Evolutionary conservation across 2,888 invertebrate genomes (phyloP).

Genomic region (Meganola albula): DNA sequence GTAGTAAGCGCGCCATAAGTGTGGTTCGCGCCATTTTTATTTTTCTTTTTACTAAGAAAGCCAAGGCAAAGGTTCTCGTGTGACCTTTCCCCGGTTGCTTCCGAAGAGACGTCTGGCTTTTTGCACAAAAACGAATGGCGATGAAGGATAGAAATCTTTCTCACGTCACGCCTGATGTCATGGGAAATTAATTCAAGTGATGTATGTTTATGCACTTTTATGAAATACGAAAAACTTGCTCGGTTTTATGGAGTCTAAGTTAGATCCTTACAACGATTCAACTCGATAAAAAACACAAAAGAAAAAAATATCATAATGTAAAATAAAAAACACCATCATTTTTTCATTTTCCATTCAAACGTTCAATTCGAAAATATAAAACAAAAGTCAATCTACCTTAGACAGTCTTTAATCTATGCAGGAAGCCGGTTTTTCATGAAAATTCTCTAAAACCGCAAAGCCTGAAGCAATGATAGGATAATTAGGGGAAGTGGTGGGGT

Average conservation of each 20-base stretch:
- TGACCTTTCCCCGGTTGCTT: conserved; percentile 57
- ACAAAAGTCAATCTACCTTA: conserved; percentile 4
- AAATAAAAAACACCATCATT: too few species aligned
- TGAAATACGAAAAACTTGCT: too few species aligned
- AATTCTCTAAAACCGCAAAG: conserved; percentile 44
- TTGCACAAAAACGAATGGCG: conserved; percentile 64
- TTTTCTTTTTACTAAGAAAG: conserved; percentile 37
- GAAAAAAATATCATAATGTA: too few species aligned
- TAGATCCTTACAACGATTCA: too few species aligned
- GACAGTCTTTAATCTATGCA: too few species aligned
- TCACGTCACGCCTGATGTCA: conserved; percentile 64
- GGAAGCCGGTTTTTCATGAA: conserved; percentile 38
- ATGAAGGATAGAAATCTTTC: conserved; percentile 67
- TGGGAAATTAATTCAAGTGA: conserved; percentile 55
- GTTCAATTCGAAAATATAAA: too few species aligned
- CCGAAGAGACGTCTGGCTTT: conserved; percentile 52
- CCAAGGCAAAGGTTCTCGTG: conserved; percentile 57
- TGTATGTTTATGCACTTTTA: too few species aligned
- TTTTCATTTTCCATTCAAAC: too few species aligned
- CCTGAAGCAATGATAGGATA: conserved; percentile 43
- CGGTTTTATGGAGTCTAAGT: too few species aligned
- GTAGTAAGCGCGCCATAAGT: too few species aligned
- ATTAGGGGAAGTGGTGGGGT: conserved; percentile 53
- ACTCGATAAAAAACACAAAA: too few species aligned
- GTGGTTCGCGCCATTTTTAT: conserved; percentile 25